These are phyloP conservation scores for Acanthosepion esculentum DNA, from an alignment of 2,888 invertebrate genomes.

Conservation along the genomic window DNA sequence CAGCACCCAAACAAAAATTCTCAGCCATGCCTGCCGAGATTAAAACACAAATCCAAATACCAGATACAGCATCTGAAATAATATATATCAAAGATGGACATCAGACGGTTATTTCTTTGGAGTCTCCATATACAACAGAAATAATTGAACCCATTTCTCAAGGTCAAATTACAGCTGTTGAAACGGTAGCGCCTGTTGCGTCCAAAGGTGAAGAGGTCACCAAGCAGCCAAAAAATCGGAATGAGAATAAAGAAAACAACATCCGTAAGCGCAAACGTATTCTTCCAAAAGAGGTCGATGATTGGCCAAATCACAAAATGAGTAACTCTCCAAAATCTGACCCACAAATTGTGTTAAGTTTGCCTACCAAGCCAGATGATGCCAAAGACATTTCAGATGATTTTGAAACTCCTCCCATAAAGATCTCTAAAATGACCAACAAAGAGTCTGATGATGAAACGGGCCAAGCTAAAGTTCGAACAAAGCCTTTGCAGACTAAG, in stretches of 20 bases:
- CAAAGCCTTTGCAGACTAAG: background rate
- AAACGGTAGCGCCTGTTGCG: background rate
- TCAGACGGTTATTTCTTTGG: constrained; percentile 42
- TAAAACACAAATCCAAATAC: background rate
- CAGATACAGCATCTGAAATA: background rate
- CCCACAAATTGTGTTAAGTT: background rate
- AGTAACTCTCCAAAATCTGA: background rate
- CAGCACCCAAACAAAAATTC: background rate
- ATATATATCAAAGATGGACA: constrained; percentile 46
- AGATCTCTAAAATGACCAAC: background rate
- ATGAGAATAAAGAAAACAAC: constrained; percentile 42
- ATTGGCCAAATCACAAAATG: background rate
- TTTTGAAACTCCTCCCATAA: background rate
- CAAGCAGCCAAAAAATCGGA: background rate
- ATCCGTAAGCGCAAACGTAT: constrained; percentile 10
- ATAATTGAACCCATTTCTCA: too few species aligned
- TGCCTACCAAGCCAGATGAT: background rate
- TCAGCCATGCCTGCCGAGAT: background rate
- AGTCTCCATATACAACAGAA: background rate
- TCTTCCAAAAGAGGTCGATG: constrained; percentile 35
- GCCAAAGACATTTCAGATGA: background rate
- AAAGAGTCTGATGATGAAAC: background rate
- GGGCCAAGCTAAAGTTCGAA: background rate
- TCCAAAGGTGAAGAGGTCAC: constrained; percentile 17
- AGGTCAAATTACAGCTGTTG: constrained; percentile 4